A percentile compares a stretch with the other conserved stretches of the same genome.
Conservation (phyloP, 2,888 invertebrate genomes). For the Sarcophaga carnaria region DNA sequence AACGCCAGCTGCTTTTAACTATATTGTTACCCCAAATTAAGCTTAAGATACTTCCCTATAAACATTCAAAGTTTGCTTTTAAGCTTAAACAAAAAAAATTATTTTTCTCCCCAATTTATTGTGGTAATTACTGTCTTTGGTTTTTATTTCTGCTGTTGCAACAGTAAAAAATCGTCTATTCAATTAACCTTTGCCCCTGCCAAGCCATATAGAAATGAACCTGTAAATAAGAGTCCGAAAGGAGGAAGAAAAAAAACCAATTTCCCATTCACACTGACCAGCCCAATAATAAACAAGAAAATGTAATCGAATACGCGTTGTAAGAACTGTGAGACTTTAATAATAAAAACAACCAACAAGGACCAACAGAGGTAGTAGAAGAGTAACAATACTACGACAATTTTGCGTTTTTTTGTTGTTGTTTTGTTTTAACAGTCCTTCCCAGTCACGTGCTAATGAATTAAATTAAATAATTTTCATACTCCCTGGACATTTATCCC, state of each 20-base stretch:
- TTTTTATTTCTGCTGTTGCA: background rate
- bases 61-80: no score
- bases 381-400: background rate
- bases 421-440: constrained; percentile 26
- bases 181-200: constrained; percentile 35
- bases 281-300: constrained; percentile 26
- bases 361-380: background rate
- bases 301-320: background rate
- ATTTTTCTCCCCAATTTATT: background rate
- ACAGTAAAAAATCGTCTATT: background rate
- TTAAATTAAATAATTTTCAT: constrained; percentile 68
- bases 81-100: no score
- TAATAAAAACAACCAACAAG: constrained; percentile 2
- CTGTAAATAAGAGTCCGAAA: background rate
- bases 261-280: constrained; percentile 18
- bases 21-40: no score
- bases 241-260: background rate
- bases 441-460: constrained; percentile 69
- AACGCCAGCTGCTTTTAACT: no score
- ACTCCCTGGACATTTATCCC: constrained; percentile 62
- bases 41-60: no score
- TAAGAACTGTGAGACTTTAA: constrained; percentile 16
- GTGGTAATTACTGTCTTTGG: background rate
- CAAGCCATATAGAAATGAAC: background rate
- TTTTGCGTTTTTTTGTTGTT: background rate